phyloP scores from a whole-genome alignment of 2,888 invertebrate genomes.

The Sminthurinus aureus region DNA sequence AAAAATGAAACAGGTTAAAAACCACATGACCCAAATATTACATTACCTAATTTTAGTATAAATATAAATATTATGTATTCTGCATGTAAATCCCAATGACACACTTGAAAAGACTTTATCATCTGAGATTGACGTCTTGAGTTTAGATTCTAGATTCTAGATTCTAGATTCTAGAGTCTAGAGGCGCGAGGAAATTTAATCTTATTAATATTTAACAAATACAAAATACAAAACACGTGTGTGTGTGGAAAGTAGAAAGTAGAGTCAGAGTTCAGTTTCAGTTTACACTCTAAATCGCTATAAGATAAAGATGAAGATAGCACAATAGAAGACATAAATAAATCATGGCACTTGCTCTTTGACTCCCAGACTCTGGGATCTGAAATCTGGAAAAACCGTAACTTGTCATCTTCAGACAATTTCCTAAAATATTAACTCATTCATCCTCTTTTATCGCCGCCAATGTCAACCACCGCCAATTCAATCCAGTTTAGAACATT shows the following conservation, averaged over 20 bases:
- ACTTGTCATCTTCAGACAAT: conserved; percentile 5
- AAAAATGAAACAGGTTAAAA: neutral
- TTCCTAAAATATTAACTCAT: conserved; percentile 1
- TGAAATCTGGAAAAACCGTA: neutral
- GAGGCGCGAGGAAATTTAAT: too few species aligned
- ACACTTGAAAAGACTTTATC: neutral
- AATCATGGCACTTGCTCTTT: neutral
- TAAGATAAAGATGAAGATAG: neutral
- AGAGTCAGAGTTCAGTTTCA: neutral
- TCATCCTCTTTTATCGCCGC: conserved; percentile 8
- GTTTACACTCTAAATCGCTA: too few species aligned
- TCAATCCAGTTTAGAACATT: neutral
- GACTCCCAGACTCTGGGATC: neutral
- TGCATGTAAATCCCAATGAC: neutral
- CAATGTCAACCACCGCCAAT: neutral
- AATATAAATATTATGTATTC: neutral
- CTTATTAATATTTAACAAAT: too few species aligned
- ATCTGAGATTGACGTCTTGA: neutral
- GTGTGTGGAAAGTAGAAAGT: neutral
- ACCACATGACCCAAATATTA: neutral
- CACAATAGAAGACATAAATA: neutral
- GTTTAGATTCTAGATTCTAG: too few species aligned
- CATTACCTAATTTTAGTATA: neutral
- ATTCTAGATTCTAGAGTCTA: too few species aligned
- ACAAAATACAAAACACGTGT: too few species aligned